Evolutionary conservation across 2,113 vertebrate genomes (phyloP).

Genomic region (Equus przewalskii): DNA sequence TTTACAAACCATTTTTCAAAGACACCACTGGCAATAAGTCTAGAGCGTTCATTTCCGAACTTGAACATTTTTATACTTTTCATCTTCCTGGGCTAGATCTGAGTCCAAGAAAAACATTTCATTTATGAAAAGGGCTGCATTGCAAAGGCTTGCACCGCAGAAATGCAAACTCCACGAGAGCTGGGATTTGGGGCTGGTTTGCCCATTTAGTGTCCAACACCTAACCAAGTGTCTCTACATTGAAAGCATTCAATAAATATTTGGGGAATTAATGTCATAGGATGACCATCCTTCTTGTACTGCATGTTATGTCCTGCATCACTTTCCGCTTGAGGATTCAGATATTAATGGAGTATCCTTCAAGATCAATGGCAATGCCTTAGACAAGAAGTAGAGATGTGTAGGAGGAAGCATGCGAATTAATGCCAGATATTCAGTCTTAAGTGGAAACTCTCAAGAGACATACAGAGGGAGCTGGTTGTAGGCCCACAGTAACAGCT

Average conservation of each 20-base stretch:
- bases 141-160: background rate
- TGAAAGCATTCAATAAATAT: background rate
- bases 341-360: background rate
- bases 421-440: background rate
- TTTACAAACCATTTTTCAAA: conserved; percentile 76
- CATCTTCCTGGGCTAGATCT: background rate
- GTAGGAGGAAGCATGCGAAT: background rate
- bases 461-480: background rate
- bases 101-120: conserved; percentile 16
- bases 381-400: background rate
- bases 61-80: conserved; percentile 56
- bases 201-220: background rate
- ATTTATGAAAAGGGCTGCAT: background rate
- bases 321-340: background rate
- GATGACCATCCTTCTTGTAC: background rate
- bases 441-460: background rate
- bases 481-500: background rate
- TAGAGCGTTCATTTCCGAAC: conserved; percentile 52
- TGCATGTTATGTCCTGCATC: background rate
- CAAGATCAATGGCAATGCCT: background rate
- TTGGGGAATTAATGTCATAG: background rate
- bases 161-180: background rate
- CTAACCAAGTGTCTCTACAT: background rate
- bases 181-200: background rate
- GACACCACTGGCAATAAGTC: conserved; percentile 36